Evolutionary conservation across 2,113 vertebrate species (phyloP), one percentile per base, ranked within the genome.

Genomic region (Cephalopterus ornatus): DNA sequence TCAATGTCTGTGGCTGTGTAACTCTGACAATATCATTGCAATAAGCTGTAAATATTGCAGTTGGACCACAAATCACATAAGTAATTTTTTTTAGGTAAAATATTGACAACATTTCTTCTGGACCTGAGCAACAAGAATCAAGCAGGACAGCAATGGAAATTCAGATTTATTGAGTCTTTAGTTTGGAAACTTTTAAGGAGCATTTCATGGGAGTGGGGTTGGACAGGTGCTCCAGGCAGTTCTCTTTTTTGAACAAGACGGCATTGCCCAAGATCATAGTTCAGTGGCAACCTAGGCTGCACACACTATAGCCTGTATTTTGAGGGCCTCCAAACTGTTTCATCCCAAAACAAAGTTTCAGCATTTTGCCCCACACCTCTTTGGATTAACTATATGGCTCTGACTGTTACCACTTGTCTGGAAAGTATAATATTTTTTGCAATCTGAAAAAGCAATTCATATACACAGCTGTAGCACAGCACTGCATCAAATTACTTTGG

Each of bases 11-110:
- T 55, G 14, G 42, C 66, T 75, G 14, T 4, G 1, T 73, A 35
- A 56, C 7, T 72, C 46, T 46, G 35, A 22, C 33, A 55, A 9
- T 10, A 10, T 33, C 70, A 50, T 67, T 0, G 0, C 15, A 68
- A 42, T 42, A 66, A 58, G 11, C 23, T 72, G 33, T 61, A 39
- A 85, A 46, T 58, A 74, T 7, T 73, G 27, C 46, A 53, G 11
- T 5, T 66, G 59, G 42, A 39, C 24, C 58, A 85, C 30, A 88
- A 76, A 85, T 62, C 85, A 17, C 5, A 26, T 10, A 12, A 88
- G 8, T 35, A 67, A 30, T 9, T 37, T 90, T 13, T 66, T 74
- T 78, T 30, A 39, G 7, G 8, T 35, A 28, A 55, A 53, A 5
- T n/a, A 52, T 30, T 85, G n/a, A 65, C 46, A 78, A 23, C 4